Evolutionary conservation across 2,113 vertebrate species (phyloP), one percentile per base, ranked within the genome.

Genomic region (Glaucidium brasilianum): DNA sequence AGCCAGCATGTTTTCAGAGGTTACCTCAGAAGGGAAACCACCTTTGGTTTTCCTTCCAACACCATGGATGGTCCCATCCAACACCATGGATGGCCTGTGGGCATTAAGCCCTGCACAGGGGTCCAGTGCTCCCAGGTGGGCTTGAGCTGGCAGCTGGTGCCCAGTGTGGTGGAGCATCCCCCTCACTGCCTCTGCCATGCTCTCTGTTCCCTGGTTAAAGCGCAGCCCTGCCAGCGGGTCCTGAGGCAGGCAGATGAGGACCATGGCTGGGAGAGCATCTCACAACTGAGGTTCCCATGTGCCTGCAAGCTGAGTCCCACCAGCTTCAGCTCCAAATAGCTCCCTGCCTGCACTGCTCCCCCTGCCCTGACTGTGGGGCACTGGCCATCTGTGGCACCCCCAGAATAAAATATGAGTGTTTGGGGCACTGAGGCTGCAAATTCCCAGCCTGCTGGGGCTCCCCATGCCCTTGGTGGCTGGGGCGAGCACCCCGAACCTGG

Each of bases 171-270:
- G 5, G 14, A 15, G 7, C 2, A 10, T 45, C 6, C 35, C 12
- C 7, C 26, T 45, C 1, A 0, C n/a, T 3, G 1, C 5, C 49
- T 32, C 77, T 0, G 0, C 23, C 32, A 11, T 56, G 49, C 50
- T 87, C 22, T 49, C 34, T 30, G 19, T n/a, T 72, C 26, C 55
- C 52, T 15, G 21, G 27, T 52, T 75, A 62, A 69, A 63, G 21
- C 9, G 5, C 52, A 56, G 50, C 34, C 15, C 15, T 2, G 3
- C 45, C 9, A 6, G 25, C 3, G 2, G 35, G 35, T 18, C 49
- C 50, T 3, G 19, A 71, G 19, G 7, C 29, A 19, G 73, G 79
- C 25, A 20, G 63, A 22, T 37, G 63, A 49, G 72, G n/a, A 55
- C 83, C 0, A 1, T 22, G 20, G n/a, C 3, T 2, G 37, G 43